These are phyloP conservation scores for Phengaris arion DNA, from an alignment of 2,888 invertebrate genomes.

Conservation along the genomic window DNA sequence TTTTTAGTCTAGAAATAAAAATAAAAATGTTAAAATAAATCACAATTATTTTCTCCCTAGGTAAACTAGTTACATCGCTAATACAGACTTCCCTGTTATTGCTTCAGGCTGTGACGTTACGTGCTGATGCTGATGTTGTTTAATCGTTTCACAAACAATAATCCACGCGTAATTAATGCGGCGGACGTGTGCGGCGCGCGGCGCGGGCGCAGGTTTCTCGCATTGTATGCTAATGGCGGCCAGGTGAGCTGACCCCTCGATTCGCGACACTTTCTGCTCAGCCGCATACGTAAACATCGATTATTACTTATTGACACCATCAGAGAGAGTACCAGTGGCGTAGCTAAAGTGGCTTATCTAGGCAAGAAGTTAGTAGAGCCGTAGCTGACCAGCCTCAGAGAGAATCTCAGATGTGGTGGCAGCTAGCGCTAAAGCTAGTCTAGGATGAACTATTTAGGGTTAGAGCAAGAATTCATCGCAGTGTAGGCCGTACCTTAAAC, in stretches of 20 bases:
- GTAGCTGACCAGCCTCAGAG: too few relatives aligned
- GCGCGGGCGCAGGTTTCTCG: constrained; percentile 39
- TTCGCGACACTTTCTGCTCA: constrained; percentile 32
- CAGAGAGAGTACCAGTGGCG: neutral
- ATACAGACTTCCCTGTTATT: neutral
- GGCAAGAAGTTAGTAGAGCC: too few relatives aligned
- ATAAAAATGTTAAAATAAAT: too few relatives aligned
- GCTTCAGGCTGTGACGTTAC: neutral
- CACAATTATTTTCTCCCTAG: too few relatives aligned
- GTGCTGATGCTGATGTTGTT: neutral
- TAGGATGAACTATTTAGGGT: too few relatives aligned
- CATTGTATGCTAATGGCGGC: constrained; percentile 57
- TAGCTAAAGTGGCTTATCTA: too few relatives aligned
- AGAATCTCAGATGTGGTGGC: too few relatives aligned
- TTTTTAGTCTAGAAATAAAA: too few relatives aligned
- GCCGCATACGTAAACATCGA: constrained; percentile 14
- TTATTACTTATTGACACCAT: constrained; percentile 5
- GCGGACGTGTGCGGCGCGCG: constrained; percentile 31
- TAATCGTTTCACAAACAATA: constrained; percentile 21
- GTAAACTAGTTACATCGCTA: too few relatives aligned
- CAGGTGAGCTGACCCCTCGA: constrained; percentile 32
- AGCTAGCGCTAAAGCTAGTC: too few relatives aligned
- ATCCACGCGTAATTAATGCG: constrained; percentile 29
- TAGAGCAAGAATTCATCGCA: too few relatives aligned
- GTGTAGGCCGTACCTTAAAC: too few relatives aligned